phyloP scores from a whole-genome alignment of 2,113 vertebrate species.

The Illadopsis cleaveri region DNA sequence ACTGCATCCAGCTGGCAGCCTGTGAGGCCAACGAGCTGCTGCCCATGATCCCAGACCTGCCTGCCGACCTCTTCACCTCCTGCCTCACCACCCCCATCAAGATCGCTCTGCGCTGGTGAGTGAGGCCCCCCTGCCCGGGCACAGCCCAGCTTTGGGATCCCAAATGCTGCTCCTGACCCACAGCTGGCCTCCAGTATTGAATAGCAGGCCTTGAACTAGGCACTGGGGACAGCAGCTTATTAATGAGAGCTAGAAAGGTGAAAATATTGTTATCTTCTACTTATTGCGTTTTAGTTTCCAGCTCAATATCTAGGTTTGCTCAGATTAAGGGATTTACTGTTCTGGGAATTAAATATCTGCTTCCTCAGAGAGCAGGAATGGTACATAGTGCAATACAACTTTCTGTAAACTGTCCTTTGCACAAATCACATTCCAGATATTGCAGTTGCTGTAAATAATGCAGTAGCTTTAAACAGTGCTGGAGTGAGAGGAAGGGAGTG shows the following conservation, averaged over 20 bases:
- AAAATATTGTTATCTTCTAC: not conserved
- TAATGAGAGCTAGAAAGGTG: not conserved
- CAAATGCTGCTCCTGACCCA: not conserved
- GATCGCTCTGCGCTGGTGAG: conserved; percentile 94
- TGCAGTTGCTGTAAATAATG: conserved; percentile 28
- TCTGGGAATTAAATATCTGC: conserved; percentile 20
- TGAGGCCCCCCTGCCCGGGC: not conserved
- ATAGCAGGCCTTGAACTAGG: not conserved
- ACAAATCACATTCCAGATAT: conserved; percentile 1
- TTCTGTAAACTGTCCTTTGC: not conserved
- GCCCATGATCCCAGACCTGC: conserved; percentile 97
- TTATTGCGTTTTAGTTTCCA: not conserved
- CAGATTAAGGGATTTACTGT: conserved; percentile 61
- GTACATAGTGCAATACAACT: not conserved
- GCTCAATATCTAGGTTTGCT: conserved; percentile 8
- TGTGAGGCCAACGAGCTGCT: conserved; percentile 94
- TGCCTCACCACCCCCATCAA: conserved; percentile 99
- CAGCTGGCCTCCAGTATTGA: not conserved
- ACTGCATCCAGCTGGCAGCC: conserved; percentile 98
- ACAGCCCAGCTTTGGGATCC: not conserved
- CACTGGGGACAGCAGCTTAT: not conserved
- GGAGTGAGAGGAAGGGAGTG: not conserved
- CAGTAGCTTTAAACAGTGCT: not conserved
- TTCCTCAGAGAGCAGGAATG: not conserved
- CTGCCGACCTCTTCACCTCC: conserved; percentile 96